phyloP scores from a whole-genome alignment of 2,888 invertebrate species.

The Cephalotes varians region DNA sequence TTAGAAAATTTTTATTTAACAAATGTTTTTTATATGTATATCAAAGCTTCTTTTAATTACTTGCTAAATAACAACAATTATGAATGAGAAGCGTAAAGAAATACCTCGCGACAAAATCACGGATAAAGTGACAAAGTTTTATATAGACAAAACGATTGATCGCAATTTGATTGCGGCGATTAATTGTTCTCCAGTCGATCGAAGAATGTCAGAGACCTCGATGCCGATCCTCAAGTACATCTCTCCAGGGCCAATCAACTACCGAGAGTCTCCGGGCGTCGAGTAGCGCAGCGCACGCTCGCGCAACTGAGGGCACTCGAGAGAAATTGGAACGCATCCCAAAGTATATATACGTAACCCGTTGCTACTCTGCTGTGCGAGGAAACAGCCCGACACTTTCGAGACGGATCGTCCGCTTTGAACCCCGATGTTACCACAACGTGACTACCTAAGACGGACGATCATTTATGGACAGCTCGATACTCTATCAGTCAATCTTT shows the following conservation, averaged over 20 bases:
- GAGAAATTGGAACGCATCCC: conserved; percentile 66
- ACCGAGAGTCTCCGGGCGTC: conserved; percentile 53
- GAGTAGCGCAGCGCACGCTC: conserved; percentile 52
- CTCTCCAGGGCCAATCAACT: conserved; percentile 61
- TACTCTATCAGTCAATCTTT: conserved; percentile 48
- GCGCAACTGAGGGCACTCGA: conserved; percentile 55
- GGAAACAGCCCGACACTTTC: conserved; percentile 55
- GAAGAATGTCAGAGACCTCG: conserved; percentile 29
- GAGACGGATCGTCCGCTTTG: conserved; percentile 63
- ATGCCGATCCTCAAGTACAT: conserved; percentile 56
- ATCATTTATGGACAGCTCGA: conserved; percentile 48
- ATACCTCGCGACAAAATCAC: not conserved
- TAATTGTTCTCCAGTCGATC: conserved; percentile 61
- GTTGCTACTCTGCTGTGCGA: conserved; percentile 18
- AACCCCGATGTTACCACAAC: conserved; percentile 55
- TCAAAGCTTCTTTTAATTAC: not conserved
- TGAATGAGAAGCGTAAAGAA: not conserved
- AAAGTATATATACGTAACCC: conserved; percentile 59
- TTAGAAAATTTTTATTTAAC: not conserved
- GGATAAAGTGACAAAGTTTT: no score
- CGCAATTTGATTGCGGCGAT: conserved; percentile 58
- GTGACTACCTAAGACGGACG: conserved; percentile 50
- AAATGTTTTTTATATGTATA: not conserved
- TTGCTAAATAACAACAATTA: not conserved
- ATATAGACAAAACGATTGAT: no score